Conservation (phyloP, 2,113 vertebrate genomes). For the Cryptotis parvus region DNA sequence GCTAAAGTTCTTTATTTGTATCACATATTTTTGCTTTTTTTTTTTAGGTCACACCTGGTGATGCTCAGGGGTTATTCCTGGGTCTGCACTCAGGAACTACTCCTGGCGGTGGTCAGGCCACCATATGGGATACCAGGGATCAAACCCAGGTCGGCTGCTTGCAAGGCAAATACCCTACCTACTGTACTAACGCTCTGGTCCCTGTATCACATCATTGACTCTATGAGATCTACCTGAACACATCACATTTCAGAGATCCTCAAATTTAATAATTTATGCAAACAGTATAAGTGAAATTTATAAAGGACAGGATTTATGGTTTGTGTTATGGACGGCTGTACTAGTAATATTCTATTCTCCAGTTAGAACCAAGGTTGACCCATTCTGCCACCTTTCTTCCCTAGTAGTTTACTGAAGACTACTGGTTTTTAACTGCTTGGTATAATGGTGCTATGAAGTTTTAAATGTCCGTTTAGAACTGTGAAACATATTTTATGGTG, state of each 20-base stretch:
- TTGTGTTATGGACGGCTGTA: not conserved
- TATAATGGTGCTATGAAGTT: not conserved
- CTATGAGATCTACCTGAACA: not conserved
- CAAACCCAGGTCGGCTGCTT: too few species aligned
- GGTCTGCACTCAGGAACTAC: too few species aligned
- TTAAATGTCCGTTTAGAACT: not conserved
- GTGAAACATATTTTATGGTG: not conserved
- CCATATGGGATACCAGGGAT: too few species aligned
- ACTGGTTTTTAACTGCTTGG: not conserved
- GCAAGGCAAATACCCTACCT: too few species aligned
- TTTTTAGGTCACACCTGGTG: too few species aligned
- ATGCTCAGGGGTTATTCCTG: too few species aligned
- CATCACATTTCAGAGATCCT: not conserved
- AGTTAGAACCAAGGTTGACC: not conserved
- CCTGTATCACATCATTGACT: not conserved
- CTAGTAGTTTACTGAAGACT: not conserved
- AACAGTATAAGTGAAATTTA: not conserved
- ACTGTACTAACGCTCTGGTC: too few species aligned
- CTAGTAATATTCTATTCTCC: not conserved
- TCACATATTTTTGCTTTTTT: too few species aligned
- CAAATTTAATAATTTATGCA: slow-evolving; percentile 28
- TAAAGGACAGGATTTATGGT: not conserved
- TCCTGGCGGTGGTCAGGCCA: too few species aligned
- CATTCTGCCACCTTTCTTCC: not conserved
- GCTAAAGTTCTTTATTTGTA: not conserved